Evolutionary conservation across 2,888 invertebrate species (phyloP).

Genomic region (Caenorhabditis drosophilae): DNA sequence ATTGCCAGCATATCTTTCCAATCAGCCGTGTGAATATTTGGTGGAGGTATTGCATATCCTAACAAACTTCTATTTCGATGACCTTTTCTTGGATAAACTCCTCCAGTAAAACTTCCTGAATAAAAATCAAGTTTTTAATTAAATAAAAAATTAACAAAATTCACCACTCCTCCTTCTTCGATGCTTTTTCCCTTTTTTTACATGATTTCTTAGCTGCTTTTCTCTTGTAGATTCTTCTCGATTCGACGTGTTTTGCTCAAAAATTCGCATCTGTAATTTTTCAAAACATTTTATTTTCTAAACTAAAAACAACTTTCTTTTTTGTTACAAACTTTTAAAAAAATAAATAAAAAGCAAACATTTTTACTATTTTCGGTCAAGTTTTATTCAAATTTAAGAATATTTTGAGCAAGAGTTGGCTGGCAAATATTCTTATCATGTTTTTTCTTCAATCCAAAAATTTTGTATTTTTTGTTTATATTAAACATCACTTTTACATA

Average conservation of each 20-base stretch:
- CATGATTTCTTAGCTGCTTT: neutral
- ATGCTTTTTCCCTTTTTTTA: slow-evolving; percentile 30
- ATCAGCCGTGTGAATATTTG: slow-evolving; percentile 48
- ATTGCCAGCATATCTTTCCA: slow-evolving; percentile 53
- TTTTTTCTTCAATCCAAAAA: too few relatives aligned
- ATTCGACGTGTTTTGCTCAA: slow-evolving; percentile 19
- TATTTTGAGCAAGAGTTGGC: too few relatives aligned
- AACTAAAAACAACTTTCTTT: too few relatives aligned
- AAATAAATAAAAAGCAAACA: too few relatives aligned
- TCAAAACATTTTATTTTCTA: neutral
- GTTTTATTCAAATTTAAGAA: too few relatives aligned
- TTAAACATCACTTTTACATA: too few relatives aligned
- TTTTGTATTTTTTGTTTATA: too few relatives aligned
- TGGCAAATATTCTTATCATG: too few relatives aligned
- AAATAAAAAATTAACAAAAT: neutral
- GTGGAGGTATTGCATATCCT: slow-evolving; percentile 51
- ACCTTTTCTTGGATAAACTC: slow-evolving; percentile 41
- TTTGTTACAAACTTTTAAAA: too few relatives aligned
- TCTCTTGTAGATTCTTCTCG: neutral
- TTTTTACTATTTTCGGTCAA: too few relatives aligned
- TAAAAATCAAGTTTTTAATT: neutral
- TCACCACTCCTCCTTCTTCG: slow-evolving; percentile 24
- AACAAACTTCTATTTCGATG: slow-evolving; percentile 38
- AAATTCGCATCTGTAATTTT: slow-evolving; percentile 30
- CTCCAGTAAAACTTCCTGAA: slow-evolving; percentile 48